Evolutionary conservation across 2,113 vertebrate species (phyloP).

Genomic region (Bagarius yarrelli): DNA sequence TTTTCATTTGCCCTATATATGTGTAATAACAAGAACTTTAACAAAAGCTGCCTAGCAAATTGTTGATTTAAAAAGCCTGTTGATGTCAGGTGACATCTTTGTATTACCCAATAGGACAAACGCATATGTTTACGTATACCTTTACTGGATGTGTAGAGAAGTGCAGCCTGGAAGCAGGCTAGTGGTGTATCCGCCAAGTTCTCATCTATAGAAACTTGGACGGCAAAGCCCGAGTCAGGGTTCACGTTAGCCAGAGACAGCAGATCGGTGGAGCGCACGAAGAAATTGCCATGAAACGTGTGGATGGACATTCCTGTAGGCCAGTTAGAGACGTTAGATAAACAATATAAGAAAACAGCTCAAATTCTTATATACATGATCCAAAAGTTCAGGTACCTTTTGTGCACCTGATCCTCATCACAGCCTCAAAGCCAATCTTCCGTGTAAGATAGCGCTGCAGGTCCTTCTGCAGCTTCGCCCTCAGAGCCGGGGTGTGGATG

Average conservation of each 20-base stretch:
- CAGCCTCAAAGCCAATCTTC: conserved; percentile 97
- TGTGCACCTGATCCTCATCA: conserved; percentile 98
- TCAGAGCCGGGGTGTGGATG: conserved; percentile 82
- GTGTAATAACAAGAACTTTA: neutral
- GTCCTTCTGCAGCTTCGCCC: conserved; percentile 90
- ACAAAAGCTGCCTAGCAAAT: neutral
- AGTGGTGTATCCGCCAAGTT: conserved; percentile 88
- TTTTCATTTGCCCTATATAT: too few species aligned
- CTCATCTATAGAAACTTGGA: conserved; percentile 96
- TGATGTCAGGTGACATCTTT: too few species aligned
- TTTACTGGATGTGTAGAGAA: conserved; percentile 97
- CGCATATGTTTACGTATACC: conserved; percentile 67
- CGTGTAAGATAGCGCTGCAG: conserved; percentile 91
- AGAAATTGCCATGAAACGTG: conserved; percentile 98
- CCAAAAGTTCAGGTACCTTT: conserved; percentile 77
- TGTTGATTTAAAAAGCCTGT: neutral
- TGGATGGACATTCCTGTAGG: conserved; percentile 92
- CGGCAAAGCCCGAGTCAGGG: conserved; percentile 95
- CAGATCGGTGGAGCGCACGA: conserved; percentile 95
- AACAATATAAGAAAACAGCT: neutral
- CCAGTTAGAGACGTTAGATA: conserved; percentile 9
- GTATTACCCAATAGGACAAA: too few species aligned
- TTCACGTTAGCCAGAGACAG: conserved; percentile 95
- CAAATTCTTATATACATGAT: neutral
- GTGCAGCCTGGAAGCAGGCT: conserved; percentile 94